A percentile compares a stretch with the other conserved stretches of the same genome.
phyloP scores from a whole-genome alignment of 2,113 vertebrate species.

The Sturnus vulgaris region DNA sequence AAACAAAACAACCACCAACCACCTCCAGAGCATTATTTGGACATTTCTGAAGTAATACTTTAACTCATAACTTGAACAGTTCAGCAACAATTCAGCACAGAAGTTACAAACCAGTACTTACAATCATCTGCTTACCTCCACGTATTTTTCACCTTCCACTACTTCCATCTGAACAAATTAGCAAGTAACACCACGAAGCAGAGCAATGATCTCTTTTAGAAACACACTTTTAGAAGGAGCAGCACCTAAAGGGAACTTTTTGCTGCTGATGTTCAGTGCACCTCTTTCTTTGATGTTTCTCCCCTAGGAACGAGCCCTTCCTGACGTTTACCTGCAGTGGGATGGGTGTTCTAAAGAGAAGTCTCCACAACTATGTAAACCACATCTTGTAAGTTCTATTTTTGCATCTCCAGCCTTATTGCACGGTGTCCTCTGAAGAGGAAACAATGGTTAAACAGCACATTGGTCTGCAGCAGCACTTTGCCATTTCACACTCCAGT shows the following conservation, averaged over 20 bases:
- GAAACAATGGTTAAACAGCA: conserved; percentile 58
- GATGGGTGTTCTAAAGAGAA: neutral
- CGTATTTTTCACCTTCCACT: neutral
- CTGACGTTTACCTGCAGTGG: neutral
- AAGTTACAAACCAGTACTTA: neutral
- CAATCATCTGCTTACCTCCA: fast-evolving
- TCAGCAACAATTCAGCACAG: neutral
- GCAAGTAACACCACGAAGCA: neutral
- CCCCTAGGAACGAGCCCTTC: neutral
- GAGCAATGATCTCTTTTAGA: neutral
- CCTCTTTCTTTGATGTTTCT: neutral
- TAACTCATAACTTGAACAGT: neutral
- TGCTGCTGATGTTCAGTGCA: neutral
- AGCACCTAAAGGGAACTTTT: neutral
- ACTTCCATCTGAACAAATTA: neutral
- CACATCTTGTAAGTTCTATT: neutral
- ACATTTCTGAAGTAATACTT: neutral
- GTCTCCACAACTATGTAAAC: neutral
- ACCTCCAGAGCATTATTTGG: neutral
- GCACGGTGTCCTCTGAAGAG: conserved; percentile 16
- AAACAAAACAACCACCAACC: neutral
- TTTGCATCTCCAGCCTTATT: neutral
- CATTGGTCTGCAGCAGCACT: conserved; percentile 23
- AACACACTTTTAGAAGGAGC: neutral
- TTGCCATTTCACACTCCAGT: conserved; percentile 50